Base-by-base conservation (phyloP, 2,797 vertebrate species). In the Florisuga fusca region DNA sequence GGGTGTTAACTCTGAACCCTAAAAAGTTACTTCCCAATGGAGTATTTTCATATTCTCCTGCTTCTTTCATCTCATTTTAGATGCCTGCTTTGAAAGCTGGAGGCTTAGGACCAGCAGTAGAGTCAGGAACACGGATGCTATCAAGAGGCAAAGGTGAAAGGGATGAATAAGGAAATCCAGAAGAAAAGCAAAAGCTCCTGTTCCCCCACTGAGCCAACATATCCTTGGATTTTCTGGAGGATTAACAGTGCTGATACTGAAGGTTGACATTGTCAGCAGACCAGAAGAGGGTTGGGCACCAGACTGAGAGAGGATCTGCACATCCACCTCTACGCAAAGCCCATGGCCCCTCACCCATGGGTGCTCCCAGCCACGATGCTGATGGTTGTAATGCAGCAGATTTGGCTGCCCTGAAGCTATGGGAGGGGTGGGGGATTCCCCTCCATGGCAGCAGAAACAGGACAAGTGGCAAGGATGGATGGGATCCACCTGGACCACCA, bases 391-490 rank as follows among this genome's bases (percentile, higher is more conserved):
- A 26, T 0, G 4, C 41, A 27, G 38, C 38, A 55, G 18, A 34
- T 59, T 29, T 38, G 27, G 9, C 64, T 29, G 23, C 20, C 3
- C 8, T 43, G 55, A 3, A 20, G 3, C 27, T 21, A 2, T 25
- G 20, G 27, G 41, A 67, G 36, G 12, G 27, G 29, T 4, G 54
- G 19, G 3, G 5, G 50, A 36, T 38, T 73, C 25, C 15, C 26
- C 67, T 51, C 23, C 0, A 0, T 1, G 19, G 11, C 48, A 74
- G 29, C 51, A 67, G 66, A 46, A 55, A 27, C 0, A 8, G 75
- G 29, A 72, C 27, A 68, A 20, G 5, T 4, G 26, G 41, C 9
- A 36, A 69, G 3, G 41, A 15, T 87, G 57, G 80, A 29, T 1
- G 0, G 34, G 43, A 33, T 53, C 23, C 48, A 34, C 23, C 22